Conservation (phyloP, 2,797 vertebrate species). For the Gadopsis bispinosus region DNA sequence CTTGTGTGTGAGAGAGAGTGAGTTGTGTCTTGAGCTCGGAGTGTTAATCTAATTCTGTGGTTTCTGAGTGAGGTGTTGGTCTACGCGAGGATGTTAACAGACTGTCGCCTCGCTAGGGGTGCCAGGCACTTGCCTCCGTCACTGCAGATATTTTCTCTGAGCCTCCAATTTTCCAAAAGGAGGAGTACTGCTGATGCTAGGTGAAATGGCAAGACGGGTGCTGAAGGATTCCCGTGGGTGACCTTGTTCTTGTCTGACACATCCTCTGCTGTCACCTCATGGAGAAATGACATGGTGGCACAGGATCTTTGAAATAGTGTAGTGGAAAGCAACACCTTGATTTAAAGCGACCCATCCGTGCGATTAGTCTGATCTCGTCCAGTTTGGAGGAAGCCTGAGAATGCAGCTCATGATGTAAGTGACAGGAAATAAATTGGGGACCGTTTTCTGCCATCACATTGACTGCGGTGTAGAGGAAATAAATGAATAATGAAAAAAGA, state of each 20-base stretch:
- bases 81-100: slow-evolving; percentile 70
- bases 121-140: slow-evolving; percentile 50
- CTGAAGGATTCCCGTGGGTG: slow-evolving; percentile 53
- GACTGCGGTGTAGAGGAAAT: slow-evolving; percentile 2
- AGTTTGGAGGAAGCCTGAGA: slow-evolving; percentile 1
- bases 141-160: slow-evolving; percentile 47
- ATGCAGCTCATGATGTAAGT: neutral
- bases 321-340: slow-evolving; percentile 23
- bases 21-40: slow-evolving; percentile 41
- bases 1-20: slow-evolving; percentile 47
- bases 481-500: slow-evolving; percentile 3
- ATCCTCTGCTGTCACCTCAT: slow-evolving; percentile 32
- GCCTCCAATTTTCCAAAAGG: slow-evolving; percentile 16
- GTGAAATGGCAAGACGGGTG: slow-evolving; percentile 42
- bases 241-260: slow-evolving; percentile 59
- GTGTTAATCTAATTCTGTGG: slow-evolving; percentile 72
- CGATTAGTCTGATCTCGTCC: slow-evolving; percentile 32
- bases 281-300: slow-evolving; percentile 39
- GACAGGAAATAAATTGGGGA: slow-evolving; percentile 22
- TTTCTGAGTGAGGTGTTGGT: slow-evolving; percentile 67
- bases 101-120: slow-evolving; percentile 59
- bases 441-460: slow-evolving; percentile 20
- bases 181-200: slow-evolving; percentile 50
- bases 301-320: slow-evolving; percentile 6
- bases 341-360: slow-evolving; percentile 12